Evolutionary conservation across 2,888 invertebrate species (phyloP).

Genomic region (Lasioglossum zephyrum): DNA sequence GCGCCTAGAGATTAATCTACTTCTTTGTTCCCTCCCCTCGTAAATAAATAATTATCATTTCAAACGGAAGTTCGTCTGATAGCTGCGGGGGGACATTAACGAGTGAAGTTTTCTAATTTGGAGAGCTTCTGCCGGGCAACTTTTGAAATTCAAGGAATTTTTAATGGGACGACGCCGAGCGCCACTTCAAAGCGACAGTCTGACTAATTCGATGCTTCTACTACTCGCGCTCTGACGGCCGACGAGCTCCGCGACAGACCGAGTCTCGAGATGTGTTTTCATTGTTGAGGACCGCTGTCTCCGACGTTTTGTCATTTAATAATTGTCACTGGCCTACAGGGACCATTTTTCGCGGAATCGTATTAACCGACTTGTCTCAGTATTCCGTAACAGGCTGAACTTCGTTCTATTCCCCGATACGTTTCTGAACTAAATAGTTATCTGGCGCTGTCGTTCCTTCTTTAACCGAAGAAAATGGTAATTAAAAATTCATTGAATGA

Average conservation of each 20-base stretch:
- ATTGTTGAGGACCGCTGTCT: not conserved
- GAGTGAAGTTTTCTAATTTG: conserved; percentile 9
- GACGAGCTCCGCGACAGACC: not conserved
- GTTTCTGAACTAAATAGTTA: not conserved
- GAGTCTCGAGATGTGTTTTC: not conserved
- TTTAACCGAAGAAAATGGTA: not conserved
- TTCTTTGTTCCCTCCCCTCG: no score
- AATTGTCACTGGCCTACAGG: not conserved
- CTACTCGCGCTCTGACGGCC: not conserved
- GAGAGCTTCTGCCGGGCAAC: not conserved
- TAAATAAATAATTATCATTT: conserved; percentile 2
- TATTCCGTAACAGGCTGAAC: not conserved
- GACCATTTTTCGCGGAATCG: conserved; percentile 8
- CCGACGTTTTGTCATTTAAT: conserved; percentile 1
- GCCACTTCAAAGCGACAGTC: not conserved
- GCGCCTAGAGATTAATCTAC: not conserved
- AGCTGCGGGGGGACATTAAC: not conserved
- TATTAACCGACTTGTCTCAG: conserved; percentile 14
- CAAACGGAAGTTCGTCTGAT: not conserved
- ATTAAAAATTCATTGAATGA: not conserved
- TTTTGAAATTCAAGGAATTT: not conserved
- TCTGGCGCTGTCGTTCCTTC: not conserved
- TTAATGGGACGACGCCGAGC: not conserved
- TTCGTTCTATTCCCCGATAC: not conserved
- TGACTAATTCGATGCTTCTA: not conserved